Percentiles rank a stretch among this genome's conserved stretches.
These are phyloP conservation scores for Drosophila tropicalis DNA, from an alignment of 1,140 invertebrate species.

Conservation along the genomic window DNA sequence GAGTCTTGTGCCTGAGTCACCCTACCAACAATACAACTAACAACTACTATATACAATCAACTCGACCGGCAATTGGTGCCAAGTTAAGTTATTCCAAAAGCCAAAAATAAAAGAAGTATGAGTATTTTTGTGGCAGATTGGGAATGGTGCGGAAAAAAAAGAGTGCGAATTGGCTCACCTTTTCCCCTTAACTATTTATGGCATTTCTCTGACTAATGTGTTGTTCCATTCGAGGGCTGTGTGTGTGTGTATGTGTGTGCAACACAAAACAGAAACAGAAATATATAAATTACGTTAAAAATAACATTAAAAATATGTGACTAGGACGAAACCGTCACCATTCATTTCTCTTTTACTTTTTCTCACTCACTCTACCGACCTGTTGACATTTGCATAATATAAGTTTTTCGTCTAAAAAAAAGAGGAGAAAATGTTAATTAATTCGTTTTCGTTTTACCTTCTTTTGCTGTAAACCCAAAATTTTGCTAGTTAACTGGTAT, in stretches of 20 bases:
- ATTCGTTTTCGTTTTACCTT: slow-evolving; percentile 49
- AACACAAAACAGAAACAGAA: slow-evolving; percentile 25
- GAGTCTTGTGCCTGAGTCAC: slow-evolving; percentile 61
- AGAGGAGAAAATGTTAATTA: slow-evolving; percentile 49
- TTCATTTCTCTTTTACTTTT: slow-evolving; percentile 11
- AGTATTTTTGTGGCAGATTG: slow-evolving; percentile 4
- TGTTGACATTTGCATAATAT: slow-evolving; percentile 76
- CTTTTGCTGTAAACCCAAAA: slow-evolving; percentile 6
- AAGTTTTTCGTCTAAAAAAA: slow-evolving; percentile 34
- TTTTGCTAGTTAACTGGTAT: neutral
- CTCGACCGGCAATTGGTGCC: slow-evolving; percentile 22
- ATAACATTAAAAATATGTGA: slow-evolving; percentile 60
- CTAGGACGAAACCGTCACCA: slow-evolving; percentile 32
- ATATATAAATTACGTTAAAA: slow-evolving; percentile 52
- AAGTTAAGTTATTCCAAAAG: slow-evolving; percentile 70
- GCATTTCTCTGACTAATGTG: slow-evolving; percentile 73
- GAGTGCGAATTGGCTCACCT: slow-evolving; percentile 37
- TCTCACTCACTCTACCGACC: slow-evolving; percentile 41
- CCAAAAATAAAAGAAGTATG: slow-evolving; percentile 28
- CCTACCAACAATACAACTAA: slow-evolving; percentile 29
- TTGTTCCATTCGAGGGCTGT: slow-evolving; percentile 65
- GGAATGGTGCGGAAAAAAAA: neutral
- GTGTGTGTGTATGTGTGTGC: slow-evolving; percentile 56
- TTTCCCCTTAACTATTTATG: slow-evolving; percentile 56
- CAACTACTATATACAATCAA: neutral